Percentiles rank a stretch among this genome's conserved stretches.
These are phyloP conservation scores for Tenthredo notha DNA, from an alignment of 2,888 invertebrate species.

Conservation along the genomic window DNA sequence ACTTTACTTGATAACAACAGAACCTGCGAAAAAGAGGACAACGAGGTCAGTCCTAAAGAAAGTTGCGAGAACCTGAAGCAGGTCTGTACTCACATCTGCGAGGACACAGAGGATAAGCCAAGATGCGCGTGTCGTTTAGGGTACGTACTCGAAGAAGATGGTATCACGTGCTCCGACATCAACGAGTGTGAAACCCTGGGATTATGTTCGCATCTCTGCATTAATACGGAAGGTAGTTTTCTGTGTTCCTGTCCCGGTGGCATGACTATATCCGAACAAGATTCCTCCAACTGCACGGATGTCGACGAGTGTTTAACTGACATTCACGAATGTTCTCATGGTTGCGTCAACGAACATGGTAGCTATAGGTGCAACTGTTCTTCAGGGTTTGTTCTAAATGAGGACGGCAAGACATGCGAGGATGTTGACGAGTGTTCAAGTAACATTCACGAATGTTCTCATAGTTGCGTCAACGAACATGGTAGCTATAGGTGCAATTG, in stretches of 20 bases:
- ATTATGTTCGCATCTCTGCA: slow-evolving; percentile 82
- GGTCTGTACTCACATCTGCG: slow-evolving; percentile 70
- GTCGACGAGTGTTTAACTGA: slow-evolving; percentile 60
- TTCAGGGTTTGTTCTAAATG: slow-evolving; percentile 75
- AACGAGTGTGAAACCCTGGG: slow-evolving; percentile 80
- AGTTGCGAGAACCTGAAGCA: slow-evolving; percentile 60
- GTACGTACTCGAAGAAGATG: slow-evolving; percentile 75
- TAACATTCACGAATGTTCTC: slow-evolving; percentile 74
- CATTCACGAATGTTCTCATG: slow-evolving; percentile 75
- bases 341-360: slow-evolving; percentile 80
- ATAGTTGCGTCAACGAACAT: slow-evolving; percentile 79
- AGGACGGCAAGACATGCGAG: slow-evolving; percentile 75
- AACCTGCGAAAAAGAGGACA: slow-evolving; percentile 63
- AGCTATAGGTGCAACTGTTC: slow-evolving; percentile 81
- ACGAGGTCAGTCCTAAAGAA: slow-evolving; percentile 63
- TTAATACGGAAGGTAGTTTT: slow-evolving; percentile 79
- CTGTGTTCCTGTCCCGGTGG: slow-evolving; percentile 80
- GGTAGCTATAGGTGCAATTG: slow-evolving; percentile 82
- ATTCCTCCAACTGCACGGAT: slow-evolving; percentile 63
- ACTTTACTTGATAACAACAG: slow-evolving; percentile 64
- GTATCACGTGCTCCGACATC: slow-evolving; percentile 78
- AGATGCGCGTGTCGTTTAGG: slow-evolving; percentile 81
- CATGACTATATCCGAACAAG: slow-evolving; percentile 64
- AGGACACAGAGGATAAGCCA: slow-evolving; percentile 69
- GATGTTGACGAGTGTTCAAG: slow-evolving; percentile 62